Evolutionary conservation across 2,113 vertebrate species (phyloP).

Genomic region (Asarcornis scutulata): DNA sequence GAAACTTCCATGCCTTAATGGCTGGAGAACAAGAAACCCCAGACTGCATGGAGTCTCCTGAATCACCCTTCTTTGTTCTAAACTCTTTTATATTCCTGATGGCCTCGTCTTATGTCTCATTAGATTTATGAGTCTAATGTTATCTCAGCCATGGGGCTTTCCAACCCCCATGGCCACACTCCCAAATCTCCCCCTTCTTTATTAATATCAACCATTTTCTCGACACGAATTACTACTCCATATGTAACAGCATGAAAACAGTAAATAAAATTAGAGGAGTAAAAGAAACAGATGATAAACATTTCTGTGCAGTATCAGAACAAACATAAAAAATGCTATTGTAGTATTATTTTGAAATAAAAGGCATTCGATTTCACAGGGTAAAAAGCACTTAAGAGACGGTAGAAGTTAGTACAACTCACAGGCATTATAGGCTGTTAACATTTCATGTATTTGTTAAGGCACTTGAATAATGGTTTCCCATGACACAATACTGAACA

Average conservation of each 20-base stretch:
- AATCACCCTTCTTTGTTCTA: too few species aligned
- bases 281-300: not conserved
- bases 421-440: not conserved
- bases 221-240: too few species aligned
- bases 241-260: not conserved
- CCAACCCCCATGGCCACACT: too few species aligned
- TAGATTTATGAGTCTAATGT: too few species aligned
- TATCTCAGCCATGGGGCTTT: too few species aligned
- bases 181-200: too few species aligned
- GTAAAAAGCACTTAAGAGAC: not conserved
- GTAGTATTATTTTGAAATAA: not conserved
- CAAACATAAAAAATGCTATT: not conserved
- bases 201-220: too few species aligned
- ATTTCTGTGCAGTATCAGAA: not conserved
- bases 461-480: not conserved
- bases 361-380: not conserved
- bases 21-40: too few species aligned
- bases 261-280: not conserved
- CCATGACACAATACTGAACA: not conserved
- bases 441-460: not conserved
- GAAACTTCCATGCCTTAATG: too few species aligned
- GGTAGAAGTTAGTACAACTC: not conserved
- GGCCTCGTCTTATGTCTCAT: too few species aligned
- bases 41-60: too few species aligned
- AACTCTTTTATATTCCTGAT: too few species aligned